Base-by-base conservation (phyloP, 2,888 invertebrate genomes). In the Disparrhopalites patrizii region DNA sequence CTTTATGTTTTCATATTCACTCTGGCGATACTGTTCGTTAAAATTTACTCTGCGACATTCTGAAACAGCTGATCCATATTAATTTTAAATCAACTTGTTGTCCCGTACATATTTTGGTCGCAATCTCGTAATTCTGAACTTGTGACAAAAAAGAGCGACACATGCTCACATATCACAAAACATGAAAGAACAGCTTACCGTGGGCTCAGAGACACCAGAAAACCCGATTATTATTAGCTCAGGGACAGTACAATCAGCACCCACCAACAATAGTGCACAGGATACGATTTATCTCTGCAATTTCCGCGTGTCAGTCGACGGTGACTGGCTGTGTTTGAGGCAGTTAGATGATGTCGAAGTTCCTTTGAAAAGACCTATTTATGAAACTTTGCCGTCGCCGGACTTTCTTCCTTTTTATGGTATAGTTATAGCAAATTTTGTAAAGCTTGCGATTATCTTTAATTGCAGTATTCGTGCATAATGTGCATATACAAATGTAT, bases 231-330 rank as follows among this genome's bases (percentile, higher is more conserved):
- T 65, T 60, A 55, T 65, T 65, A 31, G n/a, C 36, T 3, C 30
- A 3, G 20, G 43, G 15, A 60, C 27, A 23, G 15, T 33, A 31
- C 62, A 51, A 18, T 36, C 52, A 15, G 55, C 36, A 31, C 63
- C 7, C 10, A 20, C 63, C 15, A 51, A 38, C 28, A 72, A 71
- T 76, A 91, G 91, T 76, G 94, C 93, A 54, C 93, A 94, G 81
- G 95, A 96, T 80, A 96, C 95, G 65, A 94, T 96, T 77, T 96
- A 96, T 81, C 82, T 96, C 80, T 96, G 96, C 83, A 96, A 96
- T 80, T 96, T 96, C 81, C 89, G 96, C 66, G 96, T 96, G 5
- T 94, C 94, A 60, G 96, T 96, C 50, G 95, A 96, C 78, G 96
- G 96, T 68, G 96, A 96, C 80, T 96, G 96, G 96, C 84, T 96